Conservation (phyloP, 1,140 invertebrate species). For the Drosophila bocki region DNA sequence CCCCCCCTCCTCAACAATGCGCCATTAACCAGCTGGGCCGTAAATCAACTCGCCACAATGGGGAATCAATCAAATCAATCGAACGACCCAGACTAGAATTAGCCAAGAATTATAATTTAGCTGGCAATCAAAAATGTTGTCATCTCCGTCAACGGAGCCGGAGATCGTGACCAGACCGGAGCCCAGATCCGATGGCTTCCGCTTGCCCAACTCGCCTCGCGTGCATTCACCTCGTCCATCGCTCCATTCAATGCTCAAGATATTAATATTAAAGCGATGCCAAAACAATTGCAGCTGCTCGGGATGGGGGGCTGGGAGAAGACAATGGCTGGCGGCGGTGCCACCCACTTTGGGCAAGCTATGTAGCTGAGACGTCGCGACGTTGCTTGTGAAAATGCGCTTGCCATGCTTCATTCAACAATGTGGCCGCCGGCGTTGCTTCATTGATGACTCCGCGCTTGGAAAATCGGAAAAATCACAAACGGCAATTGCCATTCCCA, state of each 20-base stretch:
- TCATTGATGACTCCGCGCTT: constrained; percentile 45
- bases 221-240: constrained; percentile 66
- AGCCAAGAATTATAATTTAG: constrained; percentile 56
- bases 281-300: constrained; percentile 32
- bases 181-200: constrained; percentile 52
- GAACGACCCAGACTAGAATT: constrained; percentile 33
- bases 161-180: constrained; percentile 50
- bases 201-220: constrained; percentile 60
- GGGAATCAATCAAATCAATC: constrained; percentile 57
- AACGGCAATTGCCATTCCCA: constrained; percentile 20
- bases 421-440: constrained; percentile 55
- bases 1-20: constrained; percentile 26
- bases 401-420: constrained; percentile 67
- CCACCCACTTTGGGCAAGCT: constrained; percentile 61
- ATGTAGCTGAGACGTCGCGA: constrained; percentile 25
- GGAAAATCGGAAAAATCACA: constrained; percentile 1
- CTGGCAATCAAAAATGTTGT: constrained; percentile 62
- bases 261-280: constrained; percentile 58
- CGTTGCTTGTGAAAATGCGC: constrained; percentile 47
- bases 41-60: constrained; percentile 50
- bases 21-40: constrained; percentile 25
- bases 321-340: constrained; percentile 60
- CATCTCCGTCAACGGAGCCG: constrained; percentile 43
- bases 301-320: constrained; percentile 4
- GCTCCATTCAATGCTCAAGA: constrained; percentile 35